Conservation (phyloP, 2,113 vertebrate genomes). For the Cricetomys ansorgei region DNA sequence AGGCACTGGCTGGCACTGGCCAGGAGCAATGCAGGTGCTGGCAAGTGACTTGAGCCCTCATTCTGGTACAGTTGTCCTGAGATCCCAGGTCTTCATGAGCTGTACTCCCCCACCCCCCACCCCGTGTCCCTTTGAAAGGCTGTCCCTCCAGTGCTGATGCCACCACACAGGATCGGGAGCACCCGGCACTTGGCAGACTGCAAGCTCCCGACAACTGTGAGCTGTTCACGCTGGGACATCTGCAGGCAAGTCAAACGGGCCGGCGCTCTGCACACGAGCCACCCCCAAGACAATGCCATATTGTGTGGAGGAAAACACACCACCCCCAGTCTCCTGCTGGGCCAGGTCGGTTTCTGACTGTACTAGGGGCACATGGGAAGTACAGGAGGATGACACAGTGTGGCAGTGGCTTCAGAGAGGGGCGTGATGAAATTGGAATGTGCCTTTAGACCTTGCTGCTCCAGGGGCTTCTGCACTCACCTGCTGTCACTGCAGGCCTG, state of each 20-base stretch:
- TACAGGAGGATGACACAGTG: background rate
- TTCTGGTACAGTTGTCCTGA: background rate
- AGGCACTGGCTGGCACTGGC: fast-evolving
- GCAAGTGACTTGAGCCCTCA: background rate
- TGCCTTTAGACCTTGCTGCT: background rate
- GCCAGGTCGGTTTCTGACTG: background rate
- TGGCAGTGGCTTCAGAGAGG: background rate
- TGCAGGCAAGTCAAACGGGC: background rate
- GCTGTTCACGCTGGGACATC: background rate
- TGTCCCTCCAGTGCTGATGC: background rate
- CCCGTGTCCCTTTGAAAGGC: background rate
- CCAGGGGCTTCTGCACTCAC: background rate
- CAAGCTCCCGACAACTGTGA: background rate
- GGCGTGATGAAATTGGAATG: slow-evolving; percentile 45
- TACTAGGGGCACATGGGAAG: background rate
- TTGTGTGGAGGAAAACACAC: background rate
- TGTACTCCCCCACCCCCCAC: background rate
- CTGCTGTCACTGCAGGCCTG: background rate
- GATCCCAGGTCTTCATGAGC: background rate
- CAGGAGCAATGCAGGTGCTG: no score
- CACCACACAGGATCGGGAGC: background rate
- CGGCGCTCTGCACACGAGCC: background rate
- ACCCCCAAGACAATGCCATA: background rate
- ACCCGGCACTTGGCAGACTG: background rate
- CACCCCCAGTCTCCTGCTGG: background rate